Percentiles rank a stretch among this genome's conserved stretches.
Evolutionary conservation across 2,113 vertebrate genomes (phyloP).

Genomic region (Anarrhichthys ocellatus): DNA sequence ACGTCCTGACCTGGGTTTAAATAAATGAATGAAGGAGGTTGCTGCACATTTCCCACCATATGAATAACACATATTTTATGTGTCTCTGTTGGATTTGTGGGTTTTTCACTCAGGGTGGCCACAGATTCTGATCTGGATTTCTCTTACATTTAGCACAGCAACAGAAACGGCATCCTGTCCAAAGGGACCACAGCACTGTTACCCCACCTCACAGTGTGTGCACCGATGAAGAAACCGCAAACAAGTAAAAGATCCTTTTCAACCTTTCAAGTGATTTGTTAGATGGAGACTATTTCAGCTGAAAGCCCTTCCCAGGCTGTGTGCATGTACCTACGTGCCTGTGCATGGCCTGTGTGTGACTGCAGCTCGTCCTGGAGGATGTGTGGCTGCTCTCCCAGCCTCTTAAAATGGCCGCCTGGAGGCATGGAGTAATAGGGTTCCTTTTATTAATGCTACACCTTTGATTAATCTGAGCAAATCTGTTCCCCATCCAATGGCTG

Average conservation of each 20-base stretch:
- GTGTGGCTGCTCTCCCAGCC: conserved; percentile 52
- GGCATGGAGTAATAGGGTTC: conserved; percentile 65
- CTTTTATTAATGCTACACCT: conserved; percentile 81
- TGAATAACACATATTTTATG: conserved; percentile 25
- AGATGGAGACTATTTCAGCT: neutral
- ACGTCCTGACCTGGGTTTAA: conserved; percentile 51
- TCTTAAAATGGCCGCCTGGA: conserved; percentile 68
- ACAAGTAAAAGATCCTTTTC: neutral
- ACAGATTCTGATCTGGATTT: conserved; percentile 39
- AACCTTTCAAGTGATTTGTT: neutral
- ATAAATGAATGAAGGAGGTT: conserved; percentile 32
- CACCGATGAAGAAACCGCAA: neutral
- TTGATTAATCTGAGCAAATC: conserved; percentile 86
- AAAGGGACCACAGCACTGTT: conserved; percentile 15
- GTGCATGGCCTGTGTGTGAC: conserved; percentile 17
- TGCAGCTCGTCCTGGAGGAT: conserved; percentile 50
- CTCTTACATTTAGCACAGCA: neutral
- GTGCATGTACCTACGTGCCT: conserved; percentile 19
- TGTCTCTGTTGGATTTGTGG: conserved; percentile 41
- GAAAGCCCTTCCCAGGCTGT: neutral
- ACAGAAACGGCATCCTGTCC: conserved; percentile 10
- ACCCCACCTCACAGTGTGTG: conserved; percentile 3
- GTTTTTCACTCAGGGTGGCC: conserved; percentile 39
- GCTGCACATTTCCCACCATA: conserved; percentile 30
- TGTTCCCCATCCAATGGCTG: conserved; percentile 81